Conservation (phyloP, 2,888 invertebrate genomes). For the Podabrus alpinus region DNA sequence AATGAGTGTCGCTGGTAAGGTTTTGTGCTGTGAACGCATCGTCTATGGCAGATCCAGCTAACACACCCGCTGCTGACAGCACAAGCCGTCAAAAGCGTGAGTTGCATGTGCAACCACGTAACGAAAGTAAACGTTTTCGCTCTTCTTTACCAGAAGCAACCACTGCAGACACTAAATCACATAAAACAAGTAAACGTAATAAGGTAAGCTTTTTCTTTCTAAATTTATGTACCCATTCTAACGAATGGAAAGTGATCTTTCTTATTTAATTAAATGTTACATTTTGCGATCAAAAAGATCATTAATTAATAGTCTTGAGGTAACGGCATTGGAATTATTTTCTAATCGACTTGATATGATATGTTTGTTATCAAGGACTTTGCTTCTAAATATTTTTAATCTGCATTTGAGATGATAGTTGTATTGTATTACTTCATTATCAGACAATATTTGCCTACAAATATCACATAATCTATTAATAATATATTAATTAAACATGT, state of each 20-base stretch:
- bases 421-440: not conserved
- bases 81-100: conserved; percentile 59
- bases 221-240: too few relatives aligned
- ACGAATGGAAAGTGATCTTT: too few relatives aligned
- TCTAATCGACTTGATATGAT: not conserved
- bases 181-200: not conserved
- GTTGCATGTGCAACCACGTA: conserved; percentile 63
- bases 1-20: conserved; percentile 59
- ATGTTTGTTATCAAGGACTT: not conserved
- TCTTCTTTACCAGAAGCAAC: conserved; percentile 52
- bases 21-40: conserved; percentile 76
- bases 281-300: not conserved
- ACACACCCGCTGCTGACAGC: conserved; percentile 68
- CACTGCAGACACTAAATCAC: not conserved
- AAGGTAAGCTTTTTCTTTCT: not conserved
- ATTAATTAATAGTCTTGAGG: not conserved
- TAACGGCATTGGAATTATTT: not conserved
- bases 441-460: not conserved
- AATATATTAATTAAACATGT: not conserved
- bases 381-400: not conserved
- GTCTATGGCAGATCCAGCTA: conserved; percentile 92
- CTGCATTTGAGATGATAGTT: not conserved
- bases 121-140: conserved; percentile 64
- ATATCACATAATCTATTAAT: not conserved
- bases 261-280: not conserved